These are phyloP conservation scores for Clusia tigrina DNA, from an alignment of 2,888 invertebrate species.

Conservation along the genomic window DNA sequence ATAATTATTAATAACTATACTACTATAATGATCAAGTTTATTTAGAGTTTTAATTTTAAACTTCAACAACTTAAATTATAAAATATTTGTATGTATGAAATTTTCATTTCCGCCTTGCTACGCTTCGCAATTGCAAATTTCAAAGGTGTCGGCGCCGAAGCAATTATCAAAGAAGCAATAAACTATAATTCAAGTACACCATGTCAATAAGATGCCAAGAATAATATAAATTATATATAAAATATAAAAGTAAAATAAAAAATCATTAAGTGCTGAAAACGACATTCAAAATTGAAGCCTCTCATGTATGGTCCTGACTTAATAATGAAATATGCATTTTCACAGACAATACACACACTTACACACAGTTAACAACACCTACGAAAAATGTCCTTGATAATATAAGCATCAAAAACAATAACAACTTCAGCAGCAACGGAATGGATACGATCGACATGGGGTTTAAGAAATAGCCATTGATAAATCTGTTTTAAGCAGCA, in stretches of 20 bases:
- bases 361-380: conserved; percentile 28
- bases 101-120: too few relatives aligned
- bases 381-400: conserved; percentile 28
- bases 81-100: too few relatives aligned
- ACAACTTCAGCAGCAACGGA: conserved; percentile 10
- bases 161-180: conserved; percentile 43
- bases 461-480: too few relatives aligned
- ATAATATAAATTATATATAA: too few relatives aligned
- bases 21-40: too few relatives aligned
- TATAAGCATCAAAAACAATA: not conserved
- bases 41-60: too few relatives aligned
- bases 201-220: too few relatives aligned
- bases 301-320: conserved; percentile 13
- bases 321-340: conserved; percentile 43
- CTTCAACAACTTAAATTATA: too few relatives aligned
- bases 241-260: not conserved
- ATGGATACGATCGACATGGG: conserved; percentile 26
- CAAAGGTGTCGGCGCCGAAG: conserved; percentile 21
- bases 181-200: conserved; percentile 37
- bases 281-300: not conserved
- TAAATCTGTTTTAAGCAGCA: too few relatives aligned
- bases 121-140: conserved; percentile 14
- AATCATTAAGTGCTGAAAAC: too few relatives aligned
- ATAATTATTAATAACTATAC: too few relatives aligned
- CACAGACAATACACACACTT: conserved; percentile 47